Base-by-base conservation (phyloP, 2,888 invertebrate genomes). In the Drosophila pseudotalamancana region DNA sequence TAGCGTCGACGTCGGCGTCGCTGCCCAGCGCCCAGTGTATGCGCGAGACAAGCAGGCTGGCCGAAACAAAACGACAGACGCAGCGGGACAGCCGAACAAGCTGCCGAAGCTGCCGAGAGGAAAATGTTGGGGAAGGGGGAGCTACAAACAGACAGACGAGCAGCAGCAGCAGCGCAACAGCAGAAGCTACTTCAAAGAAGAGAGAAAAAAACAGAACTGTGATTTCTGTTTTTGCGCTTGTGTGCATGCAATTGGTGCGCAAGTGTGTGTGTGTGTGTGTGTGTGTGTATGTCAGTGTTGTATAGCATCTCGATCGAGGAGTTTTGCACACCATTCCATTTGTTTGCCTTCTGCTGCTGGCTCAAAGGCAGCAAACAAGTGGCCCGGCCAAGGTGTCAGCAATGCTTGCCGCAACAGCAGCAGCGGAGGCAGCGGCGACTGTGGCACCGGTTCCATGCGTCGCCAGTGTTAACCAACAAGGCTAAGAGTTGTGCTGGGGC, bases 101-200 rank as follows among this genome's bases (percentile, higher is more conserved):
- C 46, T 46, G 45, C 45, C 14, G 31, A 32, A 31, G 45, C 19
- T 21, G 46, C 32, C 14, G 6, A 2, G 35, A 11, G 37, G 25
- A 12, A 16, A 9, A 0, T 0, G 31, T 1, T 4, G 14, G 1
- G 19, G 23, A 11, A 16, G n/a, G 25, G 0, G n/a, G n/a, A 29
- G 29, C 3, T 23, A 5, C 66, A 39, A 35, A 40, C 53, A 31
- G 46, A 60, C 55, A 49, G 60, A 60, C 49, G 54, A 48, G 51
- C 72, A 72, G 51, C 45, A 42, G 35, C 48, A 37, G 54, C 40
- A 45, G 14, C 32, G 27, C 27, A 34, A 25, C 32, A 57, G 40
- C 63, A 82, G 83, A 61, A 80, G 87, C 78, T 87, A 66, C 87
- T 84, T 78, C 71, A 84, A 48, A 59, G 76, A 72, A n/a, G n/a